Conservation (phyloP, 35 echinoderm and acorn worm genomes). For the Diadema setosum region DNA sequence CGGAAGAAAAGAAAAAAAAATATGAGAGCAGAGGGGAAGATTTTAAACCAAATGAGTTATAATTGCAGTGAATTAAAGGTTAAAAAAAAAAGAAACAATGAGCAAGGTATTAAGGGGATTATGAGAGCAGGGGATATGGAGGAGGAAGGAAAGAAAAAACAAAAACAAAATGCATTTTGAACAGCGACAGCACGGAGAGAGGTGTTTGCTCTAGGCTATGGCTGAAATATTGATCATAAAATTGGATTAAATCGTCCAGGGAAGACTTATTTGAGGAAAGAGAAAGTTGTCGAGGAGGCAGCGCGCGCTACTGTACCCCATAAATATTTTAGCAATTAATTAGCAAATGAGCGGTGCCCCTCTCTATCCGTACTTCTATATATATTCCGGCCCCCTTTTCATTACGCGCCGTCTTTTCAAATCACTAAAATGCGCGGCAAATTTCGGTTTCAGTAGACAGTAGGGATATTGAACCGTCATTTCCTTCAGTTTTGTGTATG, state of each 20-base stretch:
- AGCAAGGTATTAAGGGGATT: no score
- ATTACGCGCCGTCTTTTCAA: neutral
- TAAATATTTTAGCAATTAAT: constrained; percentile 25
- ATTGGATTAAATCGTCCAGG: constrained; percentile 20
- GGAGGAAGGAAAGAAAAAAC: no score
- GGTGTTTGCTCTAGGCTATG: constrained; percentile 7
- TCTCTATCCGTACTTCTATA: neutral
- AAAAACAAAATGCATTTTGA: no score
- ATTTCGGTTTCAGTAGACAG: neutral
- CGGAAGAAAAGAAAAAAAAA: neutral
- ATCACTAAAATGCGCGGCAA: neutral
- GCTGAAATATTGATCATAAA: constrained; percentile 21
- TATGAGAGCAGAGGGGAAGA: neutral
- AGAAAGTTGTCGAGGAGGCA: neutral
- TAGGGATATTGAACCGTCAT: neutral
- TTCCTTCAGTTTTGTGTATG: neutral
- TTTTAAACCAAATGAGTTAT: no score
- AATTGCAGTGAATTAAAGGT: no score
- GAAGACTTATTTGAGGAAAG: neutral
- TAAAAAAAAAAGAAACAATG: no score
- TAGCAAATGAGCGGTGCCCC: constrained; percentile 1
- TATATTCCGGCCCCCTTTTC: neutral
- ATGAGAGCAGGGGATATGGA: no score
- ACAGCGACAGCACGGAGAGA: neutral
- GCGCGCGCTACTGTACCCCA: neutral